Base-by-base conservation (phyloP, 2,888 invertebrate species). In the Alviniconcha strummeri region DNA sequence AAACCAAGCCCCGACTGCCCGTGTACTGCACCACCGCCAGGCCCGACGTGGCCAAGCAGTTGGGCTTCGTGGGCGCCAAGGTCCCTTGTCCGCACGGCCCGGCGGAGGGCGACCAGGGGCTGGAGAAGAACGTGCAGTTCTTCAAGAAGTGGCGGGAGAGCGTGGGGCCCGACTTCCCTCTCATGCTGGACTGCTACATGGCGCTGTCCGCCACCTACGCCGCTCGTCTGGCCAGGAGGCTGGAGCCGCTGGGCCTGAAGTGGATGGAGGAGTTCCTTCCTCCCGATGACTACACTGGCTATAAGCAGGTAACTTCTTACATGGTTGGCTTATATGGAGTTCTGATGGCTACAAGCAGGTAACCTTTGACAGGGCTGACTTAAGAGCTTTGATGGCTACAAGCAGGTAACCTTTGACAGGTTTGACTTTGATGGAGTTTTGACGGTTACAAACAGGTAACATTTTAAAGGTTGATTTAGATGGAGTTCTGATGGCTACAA, bases 201-300 rank as follows among this genome's bases (percentile, higher is more conserved):
- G 91, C 92, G 0, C 84, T 92, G 52, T 91, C 89, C 11, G 91
- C 90, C 17, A 90, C 91, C 1, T 93, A 93, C 83, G 87, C 92
- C 9, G 88, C 91, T 8, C 87, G 89, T 60, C 87, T 93, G 69
- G 92, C 91, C 15, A 89, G 86, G 83, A 90, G 88, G 60, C 88
- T 92, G 55, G 91, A 91, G 81, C 91, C 91, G 9, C 88, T 87
- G 36, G 91, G 91, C 7, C 82, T 93, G 36, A 92, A 92, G 83
- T 92, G 93, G 93, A 91, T 93, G 84, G 92, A 93, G 83, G 93
- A 93, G 84, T 92, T 89, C 84, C 87, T 93, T 8, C 92, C 91
- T 0, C 93, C 93, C 8, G 93, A 93, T 82, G 89, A 91, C 82
- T 93, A 92, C 82, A 88, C 88, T 15, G 93, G 92, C 1, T 92